Percentiles rank a stretch among this genome's conserved stretches.
phyloP scores from a whole-genome alignment of 2,888 invertebrate genomes.

The Drosophila falleni region DNA sequence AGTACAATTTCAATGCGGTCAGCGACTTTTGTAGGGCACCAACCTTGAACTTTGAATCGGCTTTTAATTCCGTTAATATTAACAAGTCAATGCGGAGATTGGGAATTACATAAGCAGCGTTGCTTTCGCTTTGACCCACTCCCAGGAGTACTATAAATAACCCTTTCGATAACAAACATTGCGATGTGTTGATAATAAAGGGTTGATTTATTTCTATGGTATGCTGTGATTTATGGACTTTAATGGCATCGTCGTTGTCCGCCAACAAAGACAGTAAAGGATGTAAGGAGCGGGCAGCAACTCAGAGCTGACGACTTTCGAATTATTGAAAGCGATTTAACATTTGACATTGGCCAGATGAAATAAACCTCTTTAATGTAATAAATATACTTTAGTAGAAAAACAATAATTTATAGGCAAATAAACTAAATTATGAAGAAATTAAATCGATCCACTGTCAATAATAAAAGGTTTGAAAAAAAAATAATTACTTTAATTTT shows the following conservation, averaged over 20 bases:
- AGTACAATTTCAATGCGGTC: conserved; percentile 68
- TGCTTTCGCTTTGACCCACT: conserved; percentile 29
- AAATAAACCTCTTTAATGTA: conserved; percentile 7
- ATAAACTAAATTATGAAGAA: neutral
- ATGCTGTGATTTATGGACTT: conserved; percentile 78
- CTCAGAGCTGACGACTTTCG: conserved; percentile 28
- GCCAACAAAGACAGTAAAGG: neutral
- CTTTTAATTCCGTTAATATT: conserved; percentile 68
- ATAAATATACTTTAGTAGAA: neutral
- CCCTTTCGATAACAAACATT: conserved; percentile 81
- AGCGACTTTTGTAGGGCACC: conserved; percentile 38
- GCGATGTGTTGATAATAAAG: conserved; percentile 81
- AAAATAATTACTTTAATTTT: too few species aligned
- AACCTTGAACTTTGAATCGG: conserved; percentile 60
- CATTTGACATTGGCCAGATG: conserved; percentile 38
- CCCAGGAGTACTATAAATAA: conserved; percentile 79
- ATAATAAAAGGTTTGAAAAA: too few species aligned
- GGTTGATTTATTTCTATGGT: conserved; percentile 80
- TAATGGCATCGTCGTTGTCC: conserved; percentile 64
- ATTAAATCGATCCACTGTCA: too few species aligned
- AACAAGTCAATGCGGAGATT: conserved; percentile 47
- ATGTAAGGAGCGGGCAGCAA: neutral
- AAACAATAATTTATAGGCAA: neutral
- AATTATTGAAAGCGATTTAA: conserved; percentile 42
- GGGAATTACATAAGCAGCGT: conserved; percentile 47